Evolutionary conservation across 2,797 vertebrate species (phyloP).

Genomic region (Crotalus adamanteus): DNA sequence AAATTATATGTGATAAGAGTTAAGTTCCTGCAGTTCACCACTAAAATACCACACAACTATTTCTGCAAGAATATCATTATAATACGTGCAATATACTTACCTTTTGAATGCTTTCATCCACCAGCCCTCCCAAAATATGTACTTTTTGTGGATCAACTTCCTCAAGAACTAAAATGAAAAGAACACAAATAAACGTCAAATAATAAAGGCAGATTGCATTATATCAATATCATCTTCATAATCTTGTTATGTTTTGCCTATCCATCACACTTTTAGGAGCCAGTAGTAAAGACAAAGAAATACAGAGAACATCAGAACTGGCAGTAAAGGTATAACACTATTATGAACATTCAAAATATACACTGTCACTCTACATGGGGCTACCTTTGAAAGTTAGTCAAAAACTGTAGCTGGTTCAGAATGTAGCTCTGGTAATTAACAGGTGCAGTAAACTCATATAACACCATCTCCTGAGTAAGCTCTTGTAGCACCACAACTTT

Average conservation of each 20-base stretch:
- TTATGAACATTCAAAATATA: background rate
- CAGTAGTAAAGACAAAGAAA: background rate
- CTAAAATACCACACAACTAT: background rate
- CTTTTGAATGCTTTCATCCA: constrained; percentile 94
- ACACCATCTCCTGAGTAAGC: background rate
- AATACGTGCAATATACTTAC: constrained; percentile 60
- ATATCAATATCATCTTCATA: background rate
- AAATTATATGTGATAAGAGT: too few relatives aligned
- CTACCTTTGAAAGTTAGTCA: background rate
- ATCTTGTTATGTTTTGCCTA: background rate
- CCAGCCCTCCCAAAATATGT: constrained; percentile 92
- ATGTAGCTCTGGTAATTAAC: background rate
- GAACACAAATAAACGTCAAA: background rate
- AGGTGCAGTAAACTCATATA: background rate
- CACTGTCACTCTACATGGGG: background rate
- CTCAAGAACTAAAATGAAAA: constrained; percentile 77
- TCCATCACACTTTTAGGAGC: background rate
- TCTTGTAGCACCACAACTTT: background rate
- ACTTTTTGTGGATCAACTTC: constrained; percentile 79
- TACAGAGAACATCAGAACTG: background rate
- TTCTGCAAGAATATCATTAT: background rate
- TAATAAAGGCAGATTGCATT: background rate
- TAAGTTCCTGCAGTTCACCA: background rate
- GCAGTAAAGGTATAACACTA: background rate
- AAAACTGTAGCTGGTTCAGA: background rate